Evolutionary conservation across 2,888 invertebrate genomes (phyloP).

Genomic region (Isoperla grammatica): DNA sequence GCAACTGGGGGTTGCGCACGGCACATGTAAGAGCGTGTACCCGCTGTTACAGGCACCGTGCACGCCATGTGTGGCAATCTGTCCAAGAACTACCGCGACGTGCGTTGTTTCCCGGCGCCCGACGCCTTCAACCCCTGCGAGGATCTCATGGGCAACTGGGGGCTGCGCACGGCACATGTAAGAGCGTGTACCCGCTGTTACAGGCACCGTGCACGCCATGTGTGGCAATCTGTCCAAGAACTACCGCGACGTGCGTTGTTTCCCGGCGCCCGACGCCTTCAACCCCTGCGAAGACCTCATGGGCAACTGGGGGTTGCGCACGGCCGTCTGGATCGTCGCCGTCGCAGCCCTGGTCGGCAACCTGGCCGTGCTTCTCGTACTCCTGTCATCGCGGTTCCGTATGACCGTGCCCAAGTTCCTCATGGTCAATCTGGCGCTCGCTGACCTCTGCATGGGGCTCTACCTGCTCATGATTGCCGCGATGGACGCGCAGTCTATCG

Average conservation of each 20-base stretch:
- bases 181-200: no score
- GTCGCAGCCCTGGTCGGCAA: conserved; percentile 60
- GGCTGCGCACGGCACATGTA: no score
- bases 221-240: conserved; percentile 34
- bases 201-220: conserved; percentile 10
- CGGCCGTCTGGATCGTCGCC: conserved; percentile 56
- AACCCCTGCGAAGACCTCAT: conserved; percentile 62
- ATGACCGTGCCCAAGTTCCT: conserved; percentile 53
- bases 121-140: no score
- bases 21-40: no score
- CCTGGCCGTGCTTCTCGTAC: conserved; percentile 56
- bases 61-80: no score
- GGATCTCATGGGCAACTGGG: no score
- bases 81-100: no score
- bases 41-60: no score
- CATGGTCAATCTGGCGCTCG: conserved; percentile 61
- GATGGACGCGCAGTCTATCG: conserved; percentile 57
- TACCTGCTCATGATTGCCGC: conserved; percentile 57
- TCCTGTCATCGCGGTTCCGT: conserved; percentile 47
- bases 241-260: conserved; percentile 43
- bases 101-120: no score
- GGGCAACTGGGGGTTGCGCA: conserved; percentile 51
- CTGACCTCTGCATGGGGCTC: conserved; percentile 61
- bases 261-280: conserved; percentile 55
- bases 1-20: no score